phyloP scores from a whole-genome alignment of 2,113 vertebrate genomes.

The Cyprinus carpio region DNA sequence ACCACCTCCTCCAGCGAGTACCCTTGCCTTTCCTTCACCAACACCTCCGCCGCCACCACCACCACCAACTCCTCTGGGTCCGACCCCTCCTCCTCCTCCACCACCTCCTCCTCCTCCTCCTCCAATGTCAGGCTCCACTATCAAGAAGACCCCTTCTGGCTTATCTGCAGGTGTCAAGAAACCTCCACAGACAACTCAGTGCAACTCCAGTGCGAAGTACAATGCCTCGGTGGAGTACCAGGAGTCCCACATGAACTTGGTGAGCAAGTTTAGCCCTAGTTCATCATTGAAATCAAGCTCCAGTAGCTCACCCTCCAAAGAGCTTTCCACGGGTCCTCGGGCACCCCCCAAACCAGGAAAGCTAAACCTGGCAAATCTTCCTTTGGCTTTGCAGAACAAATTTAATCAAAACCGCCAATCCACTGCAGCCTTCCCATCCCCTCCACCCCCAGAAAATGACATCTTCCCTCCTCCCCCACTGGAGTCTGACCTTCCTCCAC shows the following conservation, averaged over 20 bases:
- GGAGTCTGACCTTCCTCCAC: constrained; percentile 84
- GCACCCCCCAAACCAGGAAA: constrained; percentile 94
- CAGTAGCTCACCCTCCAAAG: constrained; percentile 77
- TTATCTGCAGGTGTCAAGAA: constrained; percentile 79
- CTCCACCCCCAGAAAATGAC: constrained; percentile 82
- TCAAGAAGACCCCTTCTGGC: constrained; percentile 73
- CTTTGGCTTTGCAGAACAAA: constrained; percentile 79
- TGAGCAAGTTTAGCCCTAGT: constrained; percentile 85
- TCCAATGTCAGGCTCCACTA: constrained; percentile 77
- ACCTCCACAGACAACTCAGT: constrained; percentile 88
- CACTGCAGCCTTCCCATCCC: constrained; percentile 82
- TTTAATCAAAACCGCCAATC: constrained; percentile 73
- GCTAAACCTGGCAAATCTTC: constrained; percentile 84
- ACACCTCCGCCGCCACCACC: constrained; percentile 60
- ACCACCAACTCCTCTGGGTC: constrained; percentile 71
- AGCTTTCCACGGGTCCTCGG: constrained; percentile 72
- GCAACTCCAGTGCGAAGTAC: constrained; percentile 88
- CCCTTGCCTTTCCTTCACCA: not conserved
- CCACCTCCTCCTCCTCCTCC: constrained; percentile 61
- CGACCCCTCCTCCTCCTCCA: constrained; percentile 64
- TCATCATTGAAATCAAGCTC: constrained; percentile 68
- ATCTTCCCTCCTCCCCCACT: constrained; percentile 87
- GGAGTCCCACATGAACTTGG: constrained; percentile 85
- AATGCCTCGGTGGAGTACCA: constrained; percentile 77
- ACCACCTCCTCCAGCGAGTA: no score